Conservation (phyloP, 2,113 vertebrate species). For the Apaloderma vittatum region DNA sequence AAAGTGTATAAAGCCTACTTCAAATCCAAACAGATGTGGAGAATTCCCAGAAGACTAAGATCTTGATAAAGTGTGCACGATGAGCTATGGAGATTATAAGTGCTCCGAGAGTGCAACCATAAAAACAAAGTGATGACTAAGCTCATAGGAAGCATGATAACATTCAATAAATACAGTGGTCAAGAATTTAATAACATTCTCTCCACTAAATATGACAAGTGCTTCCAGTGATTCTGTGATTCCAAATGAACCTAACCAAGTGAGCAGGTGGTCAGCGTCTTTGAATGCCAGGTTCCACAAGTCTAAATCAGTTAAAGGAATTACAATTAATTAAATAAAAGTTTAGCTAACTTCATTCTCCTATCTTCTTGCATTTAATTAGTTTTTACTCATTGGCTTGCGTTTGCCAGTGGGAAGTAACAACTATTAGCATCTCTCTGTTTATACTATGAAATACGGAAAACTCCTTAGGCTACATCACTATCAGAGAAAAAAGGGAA, state of each 20-base stretch:
- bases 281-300: background rate
- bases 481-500: background rate
- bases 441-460: background rate
- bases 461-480: background rate
- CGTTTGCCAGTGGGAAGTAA: background rate
- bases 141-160: background rate
- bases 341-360: background rate
- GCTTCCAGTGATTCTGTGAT: too few species aligned
- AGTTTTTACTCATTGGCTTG: background rate
- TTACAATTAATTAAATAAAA: background rate
- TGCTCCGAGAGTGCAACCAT: background rate
- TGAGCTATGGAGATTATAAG: background rate
- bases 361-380: background rate
- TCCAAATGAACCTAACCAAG: background rate
- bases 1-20: background rate
- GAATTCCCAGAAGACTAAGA: background rate
- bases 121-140: background rate
- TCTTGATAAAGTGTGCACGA: accelerated
- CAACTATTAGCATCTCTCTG: background rate
- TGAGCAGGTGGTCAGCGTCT: background rate
- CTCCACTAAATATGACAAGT: background rate
- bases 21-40: background rate
- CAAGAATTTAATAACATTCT: background rate
- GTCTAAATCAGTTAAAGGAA: background rate
- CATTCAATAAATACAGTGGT: background rate